Percentiles rank a stretch among this genome's conserved stretches.
Conservation (phyloP, 2,888 invertebrate genomes). For the Seira musarum region DNA sequence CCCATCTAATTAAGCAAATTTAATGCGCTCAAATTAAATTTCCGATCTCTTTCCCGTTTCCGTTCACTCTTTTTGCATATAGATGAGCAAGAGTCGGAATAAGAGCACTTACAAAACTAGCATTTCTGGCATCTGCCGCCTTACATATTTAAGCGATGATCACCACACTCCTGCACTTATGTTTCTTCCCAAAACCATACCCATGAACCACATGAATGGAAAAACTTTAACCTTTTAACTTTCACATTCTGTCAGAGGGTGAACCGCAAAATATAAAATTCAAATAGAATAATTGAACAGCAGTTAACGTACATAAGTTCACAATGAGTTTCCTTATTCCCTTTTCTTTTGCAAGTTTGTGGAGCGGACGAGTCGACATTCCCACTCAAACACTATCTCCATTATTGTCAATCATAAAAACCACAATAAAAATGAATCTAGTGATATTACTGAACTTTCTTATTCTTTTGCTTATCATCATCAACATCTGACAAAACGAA, state of each 20-base stretch:
- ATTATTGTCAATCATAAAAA: not conserved
- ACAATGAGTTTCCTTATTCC: too few species aligned
- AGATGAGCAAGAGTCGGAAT: not conserved
- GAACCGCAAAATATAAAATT: not conserved
- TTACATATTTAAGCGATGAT: not conserved
- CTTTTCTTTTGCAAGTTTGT: too few species aligned
- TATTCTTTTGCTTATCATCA: not conserved
- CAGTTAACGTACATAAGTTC: not conserved
- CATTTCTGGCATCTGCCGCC: not conserved
- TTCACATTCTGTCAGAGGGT: not conserved
- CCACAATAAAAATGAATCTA: not conserved
- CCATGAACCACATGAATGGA: not conserved
- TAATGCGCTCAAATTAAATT: conserved; percentile 47
- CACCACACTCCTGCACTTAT: not conserved
- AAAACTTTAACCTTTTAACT: conserved; percentile 7
- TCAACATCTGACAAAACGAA: not conserved
- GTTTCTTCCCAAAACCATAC: too few species aligned
- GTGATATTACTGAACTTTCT: not conserved
- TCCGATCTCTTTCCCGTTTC: conserved; percentile 19
- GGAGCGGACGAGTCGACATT: too few species aligned
- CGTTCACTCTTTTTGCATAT: not conserved
- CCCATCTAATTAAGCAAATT: conserved; percentile 44
- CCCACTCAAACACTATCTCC: not conserved
- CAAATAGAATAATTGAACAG: not conserved
- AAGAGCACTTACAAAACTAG: not conserved